A percentile compares a stretch with the other conserved stretches of the same genome.
phyloP scores from a whole-genome alignment of 2,797 vertebrate genomes.

The Halcyon badia region DNA sequence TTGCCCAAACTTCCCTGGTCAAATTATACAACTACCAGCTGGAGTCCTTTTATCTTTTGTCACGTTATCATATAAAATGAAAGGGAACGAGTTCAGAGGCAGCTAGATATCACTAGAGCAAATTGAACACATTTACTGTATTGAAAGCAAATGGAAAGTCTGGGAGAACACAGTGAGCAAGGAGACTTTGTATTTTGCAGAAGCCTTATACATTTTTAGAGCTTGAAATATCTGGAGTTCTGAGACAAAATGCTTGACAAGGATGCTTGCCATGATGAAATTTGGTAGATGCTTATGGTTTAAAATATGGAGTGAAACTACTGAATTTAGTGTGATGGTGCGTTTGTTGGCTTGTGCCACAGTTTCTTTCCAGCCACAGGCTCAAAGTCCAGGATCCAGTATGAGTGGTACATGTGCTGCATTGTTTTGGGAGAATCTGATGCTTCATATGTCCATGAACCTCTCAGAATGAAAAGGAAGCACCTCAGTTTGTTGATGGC shows the following conservation, averaged over 20 bases:
- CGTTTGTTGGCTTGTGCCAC: neutral
- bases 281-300: neutral
- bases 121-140: neutral
- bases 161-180: neutral
- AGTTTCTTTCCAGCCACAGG: neutral
- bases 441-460: neutral
- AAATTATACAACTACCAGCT: neutral
- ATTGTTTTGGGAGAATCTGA: neutral
- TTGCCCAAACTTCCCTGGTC: neutral
- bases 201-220: neutral
- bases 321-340: neutral
- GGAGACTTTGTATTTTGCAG: neutral
- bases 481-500: neutral
- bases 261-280: neutral
- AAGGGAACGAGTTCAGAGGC: neutral
- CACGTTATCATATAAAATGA: neutral
- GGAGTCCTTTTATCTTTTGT: neutral
- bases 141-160: neutral
- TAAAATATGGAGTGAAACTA: neutral
- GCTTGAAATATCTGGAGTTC: neutral
- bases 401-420: accelerated
- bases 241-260: neutral
- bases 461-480: neutral
- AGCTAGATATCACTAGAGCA: neutral
- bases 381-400: neutral